phyloP scores from a whole-genome alignment of 2,888 invertebrate genomes.

The Encarsia formosa region DNA sequence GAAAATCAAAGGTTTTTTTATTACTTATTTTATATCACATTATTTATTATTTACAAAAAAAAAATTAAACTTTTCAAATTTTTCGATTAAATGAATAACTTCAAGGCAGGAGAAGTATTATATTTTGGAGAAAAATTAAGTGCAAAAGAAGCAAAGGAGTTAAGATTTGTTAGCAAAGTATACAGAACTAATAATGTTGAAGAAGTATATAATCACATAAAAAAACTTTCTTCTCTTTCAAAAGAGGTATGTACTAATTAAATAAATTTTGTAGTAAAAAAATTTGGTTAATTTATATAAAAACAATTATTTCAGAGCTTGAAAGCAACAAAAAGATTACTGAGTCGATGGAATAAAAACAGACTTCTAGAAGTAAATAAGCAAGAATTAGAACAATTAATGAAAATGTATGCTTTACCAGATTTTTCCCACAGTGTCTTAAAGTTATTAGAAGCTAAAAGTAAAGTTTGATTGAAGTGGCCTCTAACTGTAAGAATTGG shows the following conservation, averaged over 20 bases:
- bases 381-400: conserved; percentile 65
- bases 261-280: neutral
- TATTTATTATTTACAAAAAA: neutral
- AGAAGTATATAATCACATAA: conserved; percentile 38
- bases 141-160: conserved; percentile 72
- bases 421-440: conserved; percentile 64
- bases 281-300: neutral
- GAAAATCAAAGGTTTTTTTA: conserved; percentile 65
- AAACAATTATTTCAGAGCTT: conserved; percentile 55
- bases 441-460: conserved; percentile 52
- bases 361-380: conserved; percentile 64
- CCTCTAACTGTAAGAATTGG: no score
- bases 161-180: conserved; percentile 75
- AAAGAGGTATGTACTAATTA: conserved; percentile 30
- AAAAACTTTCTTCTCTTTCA: conserved; percentile 32
- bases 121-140: conserved; percentile 72
- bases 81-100: conserved; percentile 13
- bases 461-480: conserved; percentile 32
- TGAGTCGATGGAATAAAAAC: conserved; percentile 59
- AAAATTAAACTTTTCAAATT: neutral
- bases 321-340: conserved; percentile 65
- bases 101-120: conserved; percentile 62
- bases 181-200: conserved; percentile 64
- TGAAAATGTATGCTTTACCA: conserved; percentile 61
- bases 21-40: neutral